Conservation (phyloP, 2,888 invertebrate species). For the Rhorus exstirpatorius region DNA sequence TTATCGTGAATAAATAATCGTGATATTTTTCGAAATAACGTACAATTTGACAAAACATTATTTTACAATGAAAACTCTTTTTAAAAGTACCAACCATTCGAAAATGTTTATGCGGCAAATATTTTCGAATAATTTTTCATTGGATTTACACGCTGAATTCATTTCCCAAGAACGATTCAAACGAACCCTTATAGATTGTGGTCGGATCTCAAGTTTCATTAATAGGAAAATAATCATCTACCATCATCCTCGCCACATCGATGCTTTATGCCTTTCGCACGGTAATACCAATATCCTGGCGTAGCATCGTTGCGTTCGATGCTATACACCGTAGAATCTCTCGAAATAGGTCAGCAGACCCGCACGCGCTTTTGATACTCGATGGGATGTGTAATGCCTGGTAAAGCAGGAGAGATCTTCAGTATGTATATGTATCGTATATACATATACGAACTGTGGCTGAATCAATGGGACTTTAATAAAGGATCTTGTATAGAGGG, state of each 20-base stretch:
- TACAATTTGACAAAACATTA: neutral
- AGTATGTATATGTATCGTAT: neutral
- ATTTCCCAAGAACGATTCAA: neutral
- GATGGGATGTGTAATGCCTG: slow-evolving; percentile 15
- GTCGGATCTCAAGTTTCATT: neutral
- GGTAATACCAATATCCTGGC: neutral
- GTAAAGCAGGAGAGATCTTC: slow-evolving; percentile 27
- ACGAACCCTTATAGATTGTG: neutral
- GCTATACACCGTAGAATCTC: slow-evolving; percentile 1
- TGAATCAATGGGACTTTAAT: slow-evolving; percentile 58
- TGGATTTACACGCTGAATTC: neutral
- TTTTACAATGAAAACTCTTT: neutral
- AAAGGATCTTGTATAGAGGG: slow-evolving; percentile 32
- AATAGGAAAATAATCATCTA: slow-evolving; percentile 11
- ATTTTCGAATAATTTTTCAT: slow-evolving; percentile 1
- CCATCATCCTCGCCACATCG: neutral
- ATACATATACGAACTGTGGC: slow-evolving; percentile 11
- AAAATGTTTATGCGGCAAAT: neutral
- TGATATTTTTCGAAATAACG: neutral
- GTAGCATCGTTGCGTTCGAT: neutral
- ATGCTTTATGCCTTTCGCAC: neutral
- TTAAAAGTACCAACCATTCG: neutral
- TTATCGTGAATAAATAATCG: neutral
- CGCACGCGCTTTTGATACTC: slow-evolving; percentile 31
- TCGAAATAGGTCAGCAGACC: slow-evolving; percentile 54